phyloP scores from a whole-genome alignment of 2,888 invertebrate species.

The Drosophila seclusa region DNA sequence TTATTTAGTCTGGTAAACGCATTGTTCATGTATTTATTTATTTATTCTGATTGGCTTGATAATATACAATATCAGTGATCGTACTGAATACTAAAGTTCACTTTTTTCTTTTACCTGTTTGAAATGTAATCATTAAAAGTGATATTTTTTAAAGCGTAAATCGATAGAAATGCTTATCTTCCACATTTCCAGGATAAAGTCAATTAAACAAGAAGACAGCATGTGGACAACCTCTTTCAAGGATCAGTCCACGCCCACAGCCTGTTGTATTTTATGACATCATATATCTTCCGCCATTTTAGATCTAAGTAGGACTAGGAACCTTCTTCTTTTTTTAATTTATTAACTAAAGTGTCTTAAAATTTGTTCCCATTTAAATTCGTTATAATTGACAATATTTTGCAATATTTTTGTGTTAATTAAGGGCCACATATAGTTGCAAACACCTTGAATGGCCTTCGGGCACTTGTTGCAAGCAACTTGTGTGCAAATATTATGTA shows the following conservation, averaged over 20 bases:
- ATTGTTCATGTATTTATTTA: slow-evolving; percentile 23
- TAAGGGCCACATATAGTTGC: background rate
- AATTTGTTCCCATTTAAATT: background rate
- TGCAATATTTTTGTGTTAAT: background rate
- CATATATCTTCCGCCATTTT: background rate
- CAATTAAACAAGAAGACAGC: background rate
- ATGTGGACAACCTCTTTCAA: background rate
- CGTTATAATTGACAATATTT: background rate
- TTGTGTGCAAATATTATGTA: background rate
- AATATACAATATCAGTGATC: slow-evolving; percentile 7
- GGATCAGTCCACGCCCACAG: background rate
- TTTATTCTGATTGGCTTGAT: slow-evolving; percentile 10
- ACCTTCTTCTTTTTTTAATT: background rate
- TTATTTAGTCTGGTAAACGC: slow-evolving; percentile 8
- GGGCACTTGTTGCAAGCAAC: slow-evolving; percentile 21
- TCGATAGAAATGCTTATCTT: background rate
- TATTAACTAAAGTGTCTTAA: background rate
- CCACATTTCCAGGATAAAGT: background rate
- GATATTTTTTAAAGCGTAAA: background rate
- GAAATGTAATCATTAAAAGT: background rate
- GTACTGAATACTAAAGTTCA: background rate
- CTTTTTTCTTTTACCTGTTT: background rate
- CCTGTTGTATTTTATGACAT: background rate
- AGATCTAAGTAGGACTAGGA: background rate
- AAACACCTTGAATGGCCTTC: slow-evolving; percentile 13